Conservation (phyloP, 2,797 vertebrate genomes). For the Lepus oiostolus region DNA sequence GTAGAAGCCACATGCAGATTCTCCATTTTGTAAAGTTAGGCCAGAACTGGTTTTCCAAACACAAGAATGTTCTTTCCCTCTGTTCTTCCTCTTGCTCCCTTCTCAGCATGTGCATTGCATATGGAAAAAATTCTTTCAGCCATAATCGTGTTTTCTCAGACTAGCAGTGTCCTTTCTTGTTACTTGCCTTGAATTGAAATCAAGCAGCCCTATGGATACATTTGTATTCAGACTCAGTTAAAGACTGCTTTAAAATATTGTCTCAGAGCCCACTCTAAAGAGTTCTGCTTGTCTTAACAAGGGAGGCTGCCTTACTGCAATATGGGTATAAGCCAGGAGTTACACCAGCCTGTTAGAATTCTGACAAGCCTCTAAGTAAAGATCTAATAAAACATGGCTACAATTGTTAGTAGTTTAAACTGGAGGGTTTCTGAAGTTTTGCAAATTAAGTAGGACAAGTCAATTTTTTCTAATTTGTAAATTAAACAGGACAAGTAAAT, state of each 20-base stretch:
- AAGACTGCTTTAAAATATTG: conserved; percentile 76
- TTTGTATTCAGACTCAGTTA: conserved; percentile 84
- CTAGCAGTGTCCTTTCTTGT: conserved; percentile 82
- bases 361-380: conserved; percentile 52
- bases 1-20: conserved; percentile 79
- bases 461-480: conserved; percentile 78
- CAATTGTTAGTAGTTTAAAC: conserved; percentile 65
- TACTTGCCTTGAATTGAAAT: conserved; percentile 83
- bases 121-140: conserved; percentile 83
- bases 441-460: conserved; percentile 63
- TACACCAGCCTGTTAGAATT: conserved; percentile 11
- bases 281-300: conserved; percentile 69
- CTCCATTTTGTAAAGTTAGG: conserved; percentile 58
- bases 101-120: conserved; percentile 74
- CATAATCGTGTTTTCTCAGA: conserved; percentile 83
- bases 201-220: conserved; percentile 76
- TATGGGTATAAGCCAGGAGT: conserved; percentile 63
- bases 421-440: conserved; percentile 65
- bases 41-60: conserved; percentile 76
- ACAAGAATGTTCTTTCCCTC: conserved; percentile 59
- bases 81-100: conserved; percentile 56
- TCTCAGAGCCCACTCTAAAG: conserved; percentile 66
- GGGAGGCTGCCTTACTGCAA: background rate
- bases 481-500: conserved; percentile 74
- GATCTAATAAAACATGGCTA: conserved; percentile 62